Base-by-base conservation (phyloP, 1,140 invertebrate genomes). In the Aleiodes sp. region DNA sequence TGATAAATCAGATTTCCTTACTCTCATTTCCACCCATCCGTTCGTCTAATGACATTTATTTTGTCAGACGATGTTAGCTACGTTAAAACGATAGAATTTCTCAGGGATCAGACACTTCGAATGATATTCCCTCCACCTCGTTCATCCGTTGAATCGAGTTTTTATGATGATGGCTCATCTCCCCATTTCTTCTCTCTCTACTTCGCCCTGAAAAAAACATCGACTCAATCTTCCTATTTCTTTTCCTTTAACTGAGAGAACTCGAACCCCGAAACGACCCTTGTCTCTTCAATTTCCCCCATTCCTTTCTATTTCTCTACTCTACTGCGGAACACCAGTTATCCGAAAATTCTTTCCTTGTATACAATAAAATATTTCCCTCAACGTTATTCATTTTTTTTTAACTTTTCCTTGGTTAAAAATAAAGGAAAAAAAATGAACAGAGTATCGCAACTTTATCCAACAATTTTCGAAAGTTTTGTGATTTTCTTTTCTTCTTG, bases 401-500 rank as follows among this genome's bases (percentile, higher is more conserved):
- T 24, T 52, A 24, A n/a, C n/a, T n/a, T 52, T 52, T 43, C 12
- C 46, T 52, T 7, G 12, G 9, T 8, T 6, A 9, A 24, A 52
- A 52, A 35, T 35, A 35, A 35, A 35, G 10, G 31, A 4, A 10
- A 35, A 16, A 52, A 52, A 52, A 52, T 52, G n/a, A n/a, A n/a
- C n/a, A n/a, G n/a, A n/a, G n/a, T n/a, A n/a, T n/a, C n/a, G n/a
- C n/a, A n/a, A n/a, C 21, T 21, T 12, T 24, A 6, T 24, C 10
- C 7, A 52, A 52, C 46, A 52, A 52, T 52, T 52, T n/a, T 24
- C 46, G 4, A 52, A 52, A 52, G 12, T 52, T 52, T 52, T 8
- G 21, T 9, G 46, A 52, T 52, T 52, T 6, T 8, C 2, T 21
- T 16, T 16, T 52, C 9, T 24, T 16, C 12, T 8, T 8, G 41